A percentile compares a stretch with the other conserved stretches of the same genome.
phyloP scores from a whole-genome alignment of 2,113 vertebrate genomes.

The Copsychus sechellarum region DNA sequence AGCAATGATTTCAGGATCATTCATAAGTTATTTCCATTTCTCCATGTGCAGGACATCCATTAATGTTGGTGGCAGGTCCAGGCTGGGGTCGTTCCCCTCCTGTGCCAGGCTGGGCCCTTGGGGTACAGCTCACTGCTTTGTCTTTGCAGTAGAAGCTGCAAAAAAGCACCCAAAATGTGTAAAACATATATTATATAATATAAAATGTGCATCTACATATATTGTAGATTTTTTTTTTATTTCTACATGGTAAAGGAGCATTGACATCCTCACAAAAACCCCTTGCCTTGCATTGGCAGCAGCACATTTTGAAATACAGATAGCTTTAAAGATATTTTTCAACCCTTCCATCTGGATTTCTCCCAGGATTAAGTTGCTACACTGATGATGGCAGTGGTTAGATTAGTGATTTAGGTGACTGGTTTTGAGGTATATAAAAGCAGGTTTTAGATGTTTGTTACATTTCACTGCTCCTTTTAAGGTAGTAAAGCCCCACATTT shows the following conservation, averaged over 20 bases:
- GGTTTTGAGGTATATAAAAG: background rate
- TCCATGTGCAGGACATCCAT: background rate
- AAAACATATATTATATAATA: background rate
- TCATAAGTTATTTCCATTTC: background rate
- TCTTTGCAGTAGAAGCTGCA: background rate
- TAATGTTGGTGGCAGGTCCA: background rate
- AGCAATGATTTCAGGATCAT: background rate
- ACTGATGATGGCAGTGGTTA: background rate
- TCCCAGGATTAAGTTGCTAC: background rate
- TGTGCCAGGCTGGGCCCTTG: background rate
- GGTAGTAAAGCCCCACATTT: slow-evolving; percentile 4
- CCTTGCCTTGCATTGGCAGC: background rate
- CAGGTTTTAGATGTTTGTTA: background rate
- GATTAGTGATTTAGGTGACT: background rate
- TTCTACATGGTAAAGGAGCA: background rate
- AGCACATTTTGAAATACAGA: background rate
- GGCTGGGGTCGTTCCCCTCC: background rate
- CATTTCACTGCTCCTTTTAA: slow-evolving; percentile 36
- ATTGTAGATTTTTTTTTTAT: background rate
- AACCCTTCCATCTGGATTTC: background rate
- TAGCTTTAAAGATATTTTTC: background rate
- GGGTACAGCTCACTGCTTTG: background rate
- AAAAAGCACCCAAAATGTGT: background rate
- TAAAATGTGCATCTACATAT: no score
- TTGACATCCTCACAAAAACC: background rate